These are phyloP conservation scores for Euwallacea fornicatus DNA, from an alignment of 1,140 invertebrate species.

Conservation along the genomic window DNA sequence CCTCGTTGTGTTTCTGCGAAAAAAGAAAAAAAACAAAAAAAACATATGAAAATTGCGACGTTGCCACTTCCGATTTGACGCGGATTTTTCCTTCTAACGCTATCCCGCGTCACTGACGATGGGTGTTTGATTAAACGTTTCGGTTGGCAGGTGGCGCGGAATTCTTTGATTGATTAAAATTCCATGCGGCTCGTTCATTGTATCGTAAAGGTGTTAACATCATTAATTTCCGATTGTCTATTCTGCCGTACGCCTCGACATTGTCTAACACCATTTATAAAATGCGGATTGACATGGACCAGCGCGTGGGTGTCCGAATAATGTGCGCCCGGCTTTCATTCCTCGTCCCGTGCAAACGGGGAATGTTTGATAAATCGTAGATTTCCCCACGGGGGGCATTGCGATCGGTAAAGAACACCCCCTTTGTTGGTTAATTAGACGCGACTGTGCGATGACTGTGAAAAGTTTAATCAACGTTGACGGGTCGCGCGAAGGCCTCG, in stretches of 20 bases:
- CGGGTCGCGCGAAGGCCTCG: too few species aligned
- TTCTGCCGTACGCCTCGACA: slow-evolving; percentile 28
- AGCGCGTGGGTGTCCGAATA: slow-evolving; percentile 16
- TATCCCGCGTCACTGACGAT: slow-evolving; percentile 4
- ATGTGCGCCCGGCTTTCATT: not conserved
- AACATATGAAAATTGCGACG: too few species aligned
- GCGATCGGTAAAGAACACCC: too few species aligned
- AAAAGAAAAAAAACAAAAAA: too few species aligned
- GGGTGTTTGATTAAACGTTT: slow-evolving; percentile 33
- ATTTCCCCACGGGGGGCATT: not conserved
- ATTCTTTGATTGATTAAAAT: slow-evolving; percentile 36
- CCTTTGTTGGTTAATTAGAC: too few species aligned
- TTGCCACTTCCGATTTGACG: not conserved
- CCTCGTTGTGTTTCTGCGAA: too few species aligned
- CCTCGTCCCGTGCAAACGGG: not conserved
- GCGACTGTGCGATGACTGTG: not conserved
- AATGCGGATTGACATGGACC: slow-evolving; percentile 25
- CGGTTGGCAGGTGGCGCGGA: slow-evolving; percentile 31
- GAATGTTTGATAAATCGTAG: slow-evolving; percentile 12
- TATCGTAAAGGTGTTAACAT: slow-evolving; percentile 32
- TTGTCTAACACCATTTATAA: slow-evolving; percentile 32
- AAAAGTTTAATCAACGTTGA: too few species aligned
- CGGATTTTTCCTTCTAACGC: slow-evolving; percentile 1
- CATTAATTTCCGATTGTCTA: slow-evolving; percentile 36
- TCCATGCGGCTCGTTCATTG: slow-evolving; percentile 18